Base-by-base conservation (phyloP, 2,888 invertebrate genomes). In the Creontiades dilutus region DNA sequence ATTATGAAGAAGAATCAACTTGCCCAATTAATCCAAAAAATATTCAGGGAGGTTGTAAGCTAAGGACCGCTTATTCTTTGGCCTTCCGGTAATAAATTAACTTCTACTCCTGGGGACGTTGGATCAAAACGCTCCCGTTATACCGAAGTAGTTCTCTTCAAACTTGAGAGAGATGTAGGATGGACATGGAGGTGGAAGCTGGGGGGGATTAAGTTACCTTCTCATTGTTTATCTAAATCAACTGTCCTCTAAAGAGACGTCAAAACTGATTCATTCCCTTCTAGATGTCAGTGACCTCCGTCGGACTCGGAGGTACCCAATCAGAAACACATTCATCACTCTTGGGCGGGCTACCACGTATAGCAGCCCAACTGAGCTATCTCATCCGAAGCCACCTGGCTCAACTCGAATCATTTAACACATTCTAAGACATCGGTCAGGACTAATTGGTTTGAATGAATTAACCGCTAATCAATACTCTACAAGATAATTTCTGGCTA, bases 51-150 rank as follows among this genome's bases (percentile, higher is more conserved):
- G 16, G 57, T 16, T 57, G 57, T 57, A 1, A 57, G 57, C 7
- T n/a, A 57, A 57, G 57, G 68, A 68, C 68, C 68, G 68, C 23
- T 68, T 68, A 19, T 1, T 68, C 23, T 9, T 61, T 9, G 61
- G 19, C n/a, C 61, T 61, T 23, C 68, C 27, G 23, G 68, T 68
- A 68, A 61, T 37, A 37, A 37, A 37, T 68, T 68, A 68, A 23
- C 68, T 23, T 68, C 68, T 68, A 23, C 68, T 23, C 68, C 27
- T 68, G 68, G 23, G 19, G 68, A 68, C 68, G 23, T 68, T 23
- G 23, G 3, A 68, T 68, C 68, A 23, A 68, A 52, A 68, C 68
- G 12, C 68, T 68, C 68, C 68, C 68, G 68, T 68, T 68, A 68
- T 52, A 52, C 52, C 16, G 48, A 14, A 52, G 52, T 52, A 7